Percentiles rank a stretch among this genome's conserved stretches.
Conservation (phyloP, 2,888 invertebrate species). For the Sarcophaga carnaria region DNA sequence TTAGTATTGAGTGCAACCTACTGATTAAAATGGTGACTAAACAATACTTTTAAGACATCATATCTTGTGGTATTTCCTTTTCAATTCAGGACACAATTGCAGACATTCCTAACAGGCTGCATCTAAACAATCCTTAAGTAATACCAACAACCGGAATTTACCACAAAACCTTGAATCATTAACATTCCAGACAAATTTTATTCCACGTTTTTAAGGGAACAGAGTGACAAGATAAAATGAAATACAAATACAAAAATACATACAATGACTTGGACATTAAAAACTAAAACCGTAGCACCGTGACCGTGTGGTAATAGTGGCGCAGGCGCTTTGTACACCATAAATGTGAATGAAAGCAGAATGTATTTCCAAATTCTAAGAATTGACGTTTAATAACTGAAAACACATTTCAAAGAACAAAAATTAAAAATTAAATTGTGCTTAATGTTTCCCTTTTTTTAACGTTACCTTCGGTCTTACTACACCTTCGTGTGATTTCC, state of each 20-base stretch:
- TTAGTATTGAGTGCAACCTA: too few species aligned
- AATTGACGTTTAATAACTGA: not conserved
- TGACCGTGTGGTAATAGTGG: constrained; percentile 61
- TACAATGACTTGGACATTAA: not conserved
- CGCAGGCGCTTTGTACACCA: constrained; percentile 47
- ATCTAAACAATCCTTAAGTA: not conserved
- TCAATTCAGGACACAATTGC: not conserved
- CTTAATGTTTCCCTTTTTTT: too few species aligned
- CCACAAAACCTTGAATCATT: constrained; percentile 21
- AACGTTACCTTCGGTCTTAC: not conserved
- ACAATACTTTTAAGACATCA: not conserved
- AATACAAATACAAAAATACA: not conserved
- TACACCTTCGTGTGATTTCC: not conserved
- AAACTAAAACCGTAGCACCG: not conserved
- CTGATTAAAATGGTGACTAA: too few species aligned
- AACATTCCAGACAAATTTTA: constrained; percentile 37
- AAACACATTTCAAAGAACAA: constrained; percentile 63
- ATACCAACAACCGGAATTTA: not conserved
- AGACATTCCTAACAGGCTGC: not conserved
- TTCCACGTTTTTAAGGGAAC: not conserved
- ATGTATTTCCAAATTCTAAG: not conserved
- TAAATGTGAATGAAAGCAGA: too few species aligned
- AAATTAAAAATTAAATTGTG: too few species aligned
- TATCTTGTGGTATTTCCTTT: not conserved
- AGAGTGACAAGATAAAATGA: not conserved